phyloP scores from a whole-genome alignment of 2,797 vertebrate species.

The Agapornis canus region DNA sequence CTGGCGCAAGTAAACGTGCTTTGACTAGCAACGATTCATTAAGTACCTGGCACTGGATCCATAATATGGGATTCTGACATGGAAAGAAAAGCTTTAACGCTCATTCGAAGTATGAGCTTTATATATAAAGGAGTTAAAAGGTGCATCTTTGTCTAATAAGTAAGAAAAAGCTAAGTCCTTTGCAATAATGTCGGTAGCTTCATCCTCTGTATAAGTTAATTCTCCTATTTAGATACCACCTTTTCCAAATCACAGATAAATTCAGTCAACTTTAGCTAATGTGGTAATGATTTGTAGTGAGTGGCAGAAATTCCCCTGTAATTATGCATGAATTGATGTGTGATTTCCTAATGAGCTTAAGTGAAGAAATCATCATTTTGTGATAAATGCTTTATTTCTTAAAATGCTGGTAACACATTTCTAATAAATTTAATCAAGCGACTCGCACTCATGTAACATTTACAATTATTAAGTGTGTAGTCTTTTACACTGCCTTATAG shows the following conservation, averaged over 20 bases:
- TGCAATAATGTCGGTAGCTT: neutral
- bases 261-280: slow-evolving; percentile 77
- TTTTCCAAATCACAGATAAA: slow-evolving; percentile 75
- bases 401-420: slow-evolving; percentile 79
- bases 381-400: slow-evolving; percentile 84
- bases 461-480: slow-evolving; percentile 76
- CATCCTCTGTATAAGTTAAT: slow-evolving; percentile 32
- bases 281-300: slow-evolving; percentile 82
- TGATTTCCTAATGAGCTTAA: slow-evolving; percentile 85
- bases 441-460: slow-evolving; percentile 72
- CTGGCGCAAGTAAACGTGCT: slow-evolving; percentile 72
- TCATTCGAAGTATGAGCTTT: slow-evolving; percentile 36
- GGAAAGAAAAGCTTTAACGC: slow-evolving; percentile 65
- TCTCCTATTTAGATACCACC: slow-evolving; percentile 59
- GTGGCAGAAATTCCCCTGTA: slow-evolving; percentile 79
- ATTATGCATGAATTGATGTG: slow-evolving; percentile 84
- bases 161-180: neutral
- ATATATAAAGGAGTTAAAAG: slow-evolving; percentile 37
- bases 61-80: slow-evolving; percentile 59
- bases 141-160: slow-evolving; percentile 14
- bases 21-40: slow-evolving; percentile 69
- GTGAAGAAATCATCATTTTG: slow-evolving; percentile 83
- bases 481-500: slow-evolving; percentile 63
- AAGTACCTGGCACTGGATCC: slow-evolving; percentile 71
- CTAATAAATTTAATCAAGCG: slow-evolving; percentile 82